These are phyloP conservation scores for Zaprionus capensis DNA, from an alignment of 1,140 invertebrate species.

Conservation along the genomic window DNA sequence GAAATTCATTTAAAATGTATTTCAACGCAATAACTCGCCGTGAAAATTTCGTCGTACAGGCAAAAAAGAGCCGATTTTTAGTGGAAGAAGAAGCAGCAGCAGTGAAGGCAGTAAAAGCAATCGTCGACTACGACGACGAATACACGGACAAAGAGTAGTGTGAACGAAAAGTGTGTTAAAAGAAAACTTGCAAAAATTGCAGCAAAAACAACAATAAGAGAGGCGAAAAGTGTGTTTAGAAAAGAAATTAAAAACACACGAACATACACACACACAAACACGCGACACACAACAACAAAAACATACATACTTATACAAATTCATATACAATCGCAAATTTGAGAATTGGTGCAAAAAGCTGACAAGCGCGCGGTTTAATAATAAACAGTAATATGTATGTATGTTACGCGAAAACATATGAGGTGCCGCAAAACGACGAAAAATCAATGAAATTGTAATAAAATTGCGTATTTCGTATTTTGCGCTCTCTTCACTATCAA, in stretches of 20 bases:
- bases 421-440: conserved; percentile 76
- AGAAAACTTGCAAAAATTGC: conserved; percentile 81
- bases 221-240: conserved; percentile 79
- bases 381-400: conserved; percentile 78
- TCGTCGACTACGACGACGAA: conserved; percentile 65
- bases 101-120: conserved; percentile 72
- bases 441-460: conserved; percentile 82
- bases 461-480: conserved; percentile 78
- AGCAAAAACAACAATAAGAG: conserved; percentile 62
- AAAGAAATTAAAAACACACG: conserved; percentile 82
- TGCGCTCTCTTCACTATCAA: conserved; percentile 54
- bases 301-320: conserved; percentile 48
- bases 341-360: conserved; percentile 75
- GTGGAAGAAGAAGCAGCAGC: conserved; percentile 71
- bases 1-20: conserved; percentile 73
- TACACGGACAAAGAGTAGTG: conserved; percentile 72
- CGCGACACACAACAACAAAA: conserved; percentile 29
- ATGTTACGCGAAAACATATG: conserved; percentile 73
- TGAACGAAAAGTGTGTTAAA: conserved; percentile 73
- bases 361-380: conserved; percentile 79
- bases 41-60: conserved; percentile 78
- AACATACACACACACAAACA: conserved; percentile 60
- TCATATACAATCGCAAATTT: conserved; percentile 53
- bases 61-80: conserved; percentile 79
- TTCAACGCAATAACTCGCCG: conserved; percentile 62